Evolutionary conservation across 2,888 invertebrate species (phyloP).

Genomic region (Lycocerus yunnanus): DNA sequence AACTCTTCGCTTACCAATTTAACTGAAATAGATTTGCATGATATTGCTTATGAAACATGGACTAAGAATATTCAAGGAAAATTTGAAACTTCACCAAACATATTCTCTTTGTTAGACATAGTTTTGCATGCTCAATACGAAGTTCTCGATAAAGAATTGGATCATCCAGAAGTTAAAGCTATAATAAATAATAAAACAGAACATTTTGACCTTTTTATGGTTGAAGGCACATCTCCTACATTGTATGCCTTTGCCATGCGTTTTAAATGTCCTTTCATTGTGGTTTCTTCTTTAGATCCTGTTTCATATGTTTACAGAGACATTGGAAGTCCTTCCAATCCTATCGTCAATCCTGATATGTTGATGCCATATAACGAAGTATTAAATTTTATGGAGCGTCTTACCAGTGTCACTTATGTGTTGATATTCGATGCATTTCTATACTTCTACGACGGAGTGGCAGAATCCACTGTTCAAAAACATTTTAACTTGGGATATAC

Average conservation of each 20-base stretch:
- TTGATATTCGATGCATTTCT: not conserved
- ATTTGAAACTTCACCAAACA: not conserved
- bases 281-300: not conserved
- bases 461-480: not conserved
- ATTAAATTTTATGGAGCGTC: constrained; percentile 42
- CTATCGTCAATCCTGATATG: constrained; percentile 45
- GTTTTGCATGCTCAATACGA: not conserved
- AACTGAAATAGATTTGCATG: constrained; percentile 50
- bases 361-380: not conserved
- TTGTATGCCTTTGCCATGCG: not conserved
- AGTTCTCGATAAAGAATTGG: not conserved
- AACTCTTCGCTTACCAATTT: constrained; percentile 50
- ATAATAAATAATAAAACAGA: not conserved
- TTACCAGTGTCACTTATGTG: constrained; percentile 5
- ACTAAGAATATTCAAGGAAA: not conserved
- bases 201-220: not conserved
- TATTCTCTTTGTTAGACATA: not conserved
- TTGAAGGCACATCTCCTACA: not conserved
- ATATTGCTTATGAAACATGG: not conserved
- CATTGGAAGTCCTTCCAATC: constrained; percentile 46
- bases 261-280: not conserved
- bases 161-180: not conserved
- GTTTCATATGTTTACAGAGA: not conserved
- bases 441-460: not conserved
- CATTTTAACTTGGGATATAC: not conserved